phyloP scores from a whole-genome alignment of 2,113 vertebrate genomes.

The Elachura formosa region DNA sequence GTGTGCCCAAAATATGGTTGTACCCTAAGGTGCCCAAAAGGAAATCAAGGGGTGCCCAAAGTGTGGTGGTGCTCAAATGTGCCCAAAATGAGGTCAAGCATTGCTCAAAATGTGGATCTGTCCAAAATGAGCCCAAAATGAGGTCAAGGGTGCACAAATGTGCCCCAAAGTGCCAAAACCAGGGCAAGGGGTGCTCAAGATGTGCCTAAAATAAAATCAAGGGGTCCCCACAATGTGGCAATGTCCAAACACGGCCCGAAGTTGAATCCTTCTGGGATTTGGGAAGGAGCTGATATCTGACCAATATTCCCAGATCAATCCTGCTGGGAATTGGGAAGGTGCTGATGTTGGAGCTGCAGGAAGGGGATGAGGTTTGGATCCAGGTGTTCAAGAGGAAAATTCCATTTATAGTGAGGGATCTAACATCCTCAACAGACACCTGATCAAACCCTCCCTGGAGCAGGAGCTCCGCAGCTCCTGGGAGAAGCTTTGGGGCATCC shows the following conservation, averaged over 20 bases:
- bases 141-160: too few relatives aligned
- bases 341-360: constrained; percentile 74
- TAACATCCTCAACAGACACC: constrained; percentile 83
- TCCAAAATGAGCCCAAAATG: neutral
- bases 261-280: too few relatives aligned
- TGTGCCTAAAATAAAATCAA: too few relatives aligned
- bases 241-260: neutral
- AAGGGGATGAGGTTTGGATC: constrained; percentile 82
- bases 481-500: neutral
- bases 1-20: too few relatives aligned
- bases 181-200: too few relatives aligned
- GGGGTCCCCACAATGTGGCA: neutral
- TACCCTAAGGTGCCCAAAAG: too few relatives aligned
- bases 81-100: too few relatives aligned
- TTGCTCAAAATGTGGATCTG: neutral
- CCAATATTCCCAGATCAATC: rapidly evolving
- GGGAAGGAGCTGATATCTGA: neutral
- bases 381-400: constrained; percentile 83
- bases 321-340: rapidly evolving
- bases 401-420: constrained; percentile 82
- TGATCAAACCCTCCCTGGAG: constrained; percentile 75
- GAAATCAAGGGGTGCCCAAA: rapidly evolving
- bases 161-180: too few relatives aligned
- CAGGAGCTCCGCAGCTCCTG: neutral
- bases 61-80: rapidly evolving